A percentile compares a stretch with the other conserved stretches of the same genome.
These are phyloP conservation scores for Spialia ferax DNA, from an alignment of 2,888 invertebrate species.

Conservation along the genomic window DNA sequence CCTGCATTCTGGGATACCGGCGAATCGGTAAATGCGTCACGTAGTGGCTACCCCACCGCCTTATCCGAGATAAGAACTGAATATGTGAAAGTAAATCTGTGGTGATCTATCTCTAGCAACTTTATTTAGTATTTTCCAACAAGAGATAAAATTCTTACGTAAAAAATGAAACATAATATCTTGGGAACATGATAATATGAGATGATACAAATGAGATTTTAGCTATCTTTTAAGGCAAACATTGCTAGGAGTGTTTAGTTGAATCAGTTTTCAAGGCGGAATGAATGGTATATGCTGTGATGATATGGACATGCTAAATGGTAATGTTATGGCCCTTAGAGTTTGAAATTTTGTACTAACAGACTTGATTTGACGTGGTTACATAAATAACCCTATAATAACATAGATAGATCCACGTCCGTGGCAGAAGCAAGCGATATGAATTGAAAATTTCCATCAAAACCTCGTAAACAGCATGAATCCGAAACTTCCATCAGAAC, in stretches of 20 bases:
- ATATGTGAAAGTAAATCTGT: conserved; percentile 26
- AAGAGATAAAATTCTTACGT: too few relatives aligned
- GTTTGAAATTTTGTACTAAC: too few relatives aligned
- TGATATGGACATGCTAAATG: too few relatives aligned
- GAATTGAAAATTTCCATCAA: conserved; percentile 42
- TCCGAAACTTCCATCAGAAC: conserved; percentile 38
- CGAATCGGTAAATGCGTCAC: conserved; percentile 68
- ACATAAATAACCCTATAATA: not conserved
- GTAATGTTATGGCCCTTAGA: too few relatives aligned
- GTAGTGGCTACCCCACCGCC: conserved; percentile 57
- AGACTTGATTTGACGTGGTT: not conserved
- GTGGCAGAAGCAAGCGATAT: conserved; percentile 28
- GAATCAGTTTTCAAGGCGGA: not conserved
- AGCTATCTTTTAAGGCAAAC: not conserved
- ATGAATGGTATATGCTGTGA: too few relatives aligned
- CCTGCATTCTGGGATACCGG: conserved; percentile 55
- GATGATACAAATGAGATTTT: too few relatives aligned
- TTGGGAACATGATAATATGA: too few relatives aligned
- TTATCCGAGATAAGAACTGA: conserved; percentile 55
- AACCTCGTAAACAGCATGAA: conserved; percentile 41
- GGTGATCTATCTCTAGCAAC: not conserved
- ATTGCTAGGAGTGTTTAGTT: too few relatives aligned
- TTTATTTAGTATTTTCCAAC: too few relatives aligned
- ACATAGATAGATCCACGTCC: conserved; percentile 16
- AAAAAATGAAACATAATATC: too few relatives aligned